Evolutionary conservation across 2,797 vertebrate species (phyloP), one percentile per base, ranked within the genome.

Genomic region (Kryptopterus vitreolus): DNA sequence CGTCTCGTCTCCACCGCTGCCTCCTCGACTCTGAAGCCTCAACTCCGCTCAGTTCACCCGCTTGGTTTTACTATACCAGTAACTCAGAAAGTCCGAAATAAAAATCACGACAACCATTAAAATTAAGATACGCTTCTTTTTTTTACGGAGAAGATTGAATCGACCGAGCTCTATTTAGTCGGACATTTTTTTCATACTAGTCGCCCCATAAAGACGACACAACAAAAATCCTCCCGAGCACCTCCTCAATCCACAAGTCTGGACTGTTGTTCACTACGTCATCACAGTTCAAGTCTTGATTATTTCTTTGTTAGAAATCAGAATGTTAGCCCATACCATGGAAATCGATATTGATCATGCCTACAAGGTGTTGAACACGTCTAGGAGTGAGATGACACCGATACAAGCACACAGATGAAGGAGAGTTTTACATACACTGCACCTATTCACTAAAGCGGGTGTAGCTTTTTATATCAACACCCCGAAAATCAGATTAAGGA

Each of bases 41-140:
- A 92, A 94, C 94, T 95, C 91, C 92, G 92, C 92, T 92, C 93
- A 91, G 91, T 90, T 92, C 92, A 87, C 90, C 91, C 89, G 87
- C 90, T 50, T 89, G 55, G 85, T 87, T 89, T 91, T 70, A 83
- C 38, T 7, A 88, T 82, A 82, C 78, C 77, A 70, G 82, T 83
- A 48, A 74, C 81, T 84, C 80, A 43, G 46, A 77, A 86, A 85
- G 83, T 80, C 79, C 12, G 24, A 33, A 66, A 31, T 77, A 76
- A 38, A n/a, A 53, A 63, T 53, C 73, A 71, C 9, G 68, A 70
- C 38, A 18, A 9, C 57, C 69, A 70, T 24, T 63, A 10, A 62
- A n/a, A n/a, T n/a, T n/a, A n/a, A n/a, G n/a, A n/a, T n/a, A n/a
- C n/a, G n/a, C n/a, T n/a, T n/a, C n/a, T n/a, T n/a, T n/a, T n/a